A percentile compares a stretch with the other conserved stretches of the same genome.
Evolutionary conservation across 2,888 invertebrate species (phyloP).

Genomic region (Baccha elongata): DNA sequence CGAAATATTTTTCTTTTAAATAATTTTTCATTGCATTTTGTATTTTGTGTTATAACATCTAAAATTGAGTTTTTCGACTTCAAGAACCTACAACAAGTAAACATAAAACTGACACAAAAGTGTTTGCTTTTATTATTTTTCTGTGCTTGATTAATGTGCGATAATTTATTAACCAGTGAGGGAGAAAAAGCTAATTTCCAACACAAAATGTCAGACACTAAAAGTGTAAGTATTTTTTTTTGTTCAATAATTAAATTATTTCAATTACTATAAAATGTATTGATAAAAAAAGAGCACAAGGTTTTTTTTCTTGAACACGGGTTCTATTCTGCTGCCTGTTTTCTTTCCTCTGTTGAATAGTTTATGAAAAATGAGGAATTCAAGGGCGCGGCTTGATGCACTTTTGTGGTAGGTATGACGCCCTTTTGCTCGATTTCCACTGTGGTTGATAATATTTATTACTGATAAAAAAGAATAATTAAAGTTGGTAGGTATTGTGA

Average conservation of each 20-base stretch:
- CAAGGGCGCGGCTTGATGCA: conserved; percentile 70
- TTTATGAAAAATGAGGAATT: conserved; percentile 38
- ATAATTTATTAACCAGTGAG: conserved; percentile 10
- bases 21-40: conserved; percentile 29
- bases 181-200: conserved; percentile 31
- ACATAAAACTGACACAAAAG: neutral
- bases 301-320: conserved; percentile 2
- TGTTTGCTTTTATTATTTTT: conserved; percentile 16
- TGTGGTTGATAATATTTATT: neutral
- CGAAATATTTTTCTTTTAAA: conserved; percentile 42
- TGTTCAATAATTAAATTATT: conserved; percentile 1
- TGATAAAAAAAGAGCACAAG: conserved; percentile 17
- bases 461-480: too few relatives aligned
- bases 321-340: neutral
- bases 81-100: neutral
- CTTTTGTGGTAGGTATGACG: conserved; percentile 30
- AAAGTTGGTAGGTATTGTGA: too few relatives aligned
- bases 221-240: conserved; percentile 63
- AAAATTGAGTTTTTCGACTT: neutral
- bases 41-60: conserved; percentile 36
- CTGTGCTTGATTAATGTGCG: conserved; percentile 21
- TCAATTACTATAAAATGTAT: neutral
- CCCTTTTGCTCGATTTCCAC: conserved; percentile 14
- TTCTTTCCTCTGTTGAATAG: conserved; percentile 36
- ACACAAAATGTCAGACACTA: conserved; percentile 69